A percentile compares a stretch with the other conserved stretches of the same genome.
phyloP scores from a whole-genome alignment of 2,888 invertebrate species.

The Lasioglossum leucozonium region DNA sequence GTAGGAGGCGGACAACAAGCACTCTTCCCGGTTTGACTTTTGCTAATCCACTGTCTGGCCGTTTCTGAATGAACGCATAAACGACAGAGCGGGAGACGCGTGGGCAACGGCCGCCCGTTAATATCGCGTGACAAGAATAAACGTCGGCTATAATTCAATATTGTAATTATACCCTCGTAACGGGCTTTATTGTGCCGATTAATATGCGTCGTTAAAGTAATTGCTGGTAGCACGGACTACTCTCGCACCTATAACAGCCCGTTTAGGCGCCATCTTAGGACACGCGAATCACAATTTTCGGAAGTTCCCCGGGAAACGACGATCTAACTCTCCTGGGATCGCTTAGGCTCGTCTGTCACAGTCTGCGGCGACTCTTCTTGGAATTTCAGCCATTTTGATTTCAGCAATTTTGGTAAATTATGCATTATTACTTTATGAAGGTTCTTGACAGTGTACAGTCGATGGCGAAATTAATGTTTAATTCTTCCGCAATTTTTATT shows the following conservation, averaged over 20 bases:
- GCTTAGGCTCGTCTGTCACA: not conserved
- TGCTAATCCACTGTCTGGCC: slow-evolving; percentile 61
- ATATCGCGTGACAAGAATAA: slow-evolving; percentile 79
- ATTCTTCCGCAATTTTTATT: not conserved
- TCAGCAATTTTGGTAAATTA: not conserved
- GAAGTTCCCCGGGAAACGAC: not conserved
- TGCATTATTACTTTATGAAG: not conserved
- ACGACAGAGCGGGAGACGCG: slow-evolving; percentile 55
- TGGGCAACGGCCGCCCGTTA: slow-evolving; percentile 66
- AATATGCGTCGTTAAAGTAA: slow-evolving; percentile 81
- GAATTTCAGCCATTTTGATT: not conserved
- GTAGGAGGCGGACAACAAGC: slow-evolving; percentile 38
- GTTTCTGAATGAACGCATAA: slow-evolving; percentile 68
- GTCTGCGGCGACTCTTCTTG: not conserved
- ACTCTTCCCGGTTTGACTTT: slow-evolving; percentile 50
- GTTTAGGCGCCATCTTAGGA: slow-evolving; percentile 64
- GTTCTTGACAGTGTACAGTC: not conserved
- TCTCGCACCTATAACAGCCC: slow-evolving; percentile 69
- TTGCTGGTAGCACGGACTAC: slow-evolving; percentile 69
- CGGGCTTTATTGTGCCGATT: slow-evolving; percentile 80
- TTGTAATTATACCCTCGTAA: slow-evolving; percentile 82
- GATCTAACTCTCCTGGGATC: not conserved
- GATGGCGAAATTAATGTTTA: not conserved
- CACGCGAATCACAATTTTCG: slow-evolving; percentile 51
- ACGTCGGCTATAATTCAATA: slow-evolving; percentile 82